Conservation (phyloP, 2,113 vertebrate species). For the Melospiza georgiana region DNA sequence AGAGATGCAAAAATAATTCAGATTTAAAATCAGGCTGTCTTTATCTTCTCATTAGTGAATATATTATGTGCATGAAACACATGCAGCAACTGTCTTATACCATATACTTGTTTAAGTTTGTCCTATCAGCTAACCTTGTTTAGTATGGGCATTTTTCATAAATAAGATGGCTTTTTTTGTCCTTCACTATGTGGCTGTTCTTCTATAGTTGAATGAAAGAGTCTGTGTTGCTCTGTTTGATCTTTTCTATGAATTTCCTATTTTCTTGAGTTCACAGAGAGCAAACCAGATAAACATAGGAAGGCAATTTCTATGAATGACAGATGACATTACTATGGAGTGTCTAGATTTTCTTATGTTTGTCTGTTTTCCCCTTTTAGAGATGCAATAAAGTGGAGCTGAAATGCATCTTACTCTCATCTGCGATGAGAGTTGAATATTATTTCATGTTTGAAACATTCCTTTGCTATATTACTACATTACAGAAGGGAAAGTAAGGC, state of each 20-base stretch:
- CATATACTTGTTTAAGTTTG: neutral
- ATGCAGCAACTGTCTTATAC: neutral
- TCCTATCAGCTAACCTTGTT: neutral
- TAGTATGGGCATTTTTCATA: neutral
- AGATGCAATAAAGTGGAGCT: neutral
- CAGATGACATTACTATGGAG: neutral
- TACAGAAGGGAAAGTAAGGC: neutral
- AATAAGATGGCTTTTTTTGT: neutral
- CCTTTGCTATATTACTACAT: neutral
- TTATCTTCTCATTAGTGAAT: neutral
- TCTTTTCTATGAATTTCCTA: neutral
- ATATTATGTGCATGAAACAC: neutral
- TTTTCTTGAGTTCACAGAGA: neutral
- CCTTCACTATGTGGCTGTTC: neutral
- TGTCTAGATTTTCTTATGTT: neutral
- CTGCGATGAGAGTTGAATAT: rapidly evolving
- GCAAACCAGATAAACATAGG: neutral
- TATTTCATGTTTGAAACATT: neutral
- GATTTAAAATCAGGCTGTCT: neutral
- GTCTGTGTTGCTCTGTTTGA: neutral
- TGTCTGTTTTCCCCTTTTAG: neutral
- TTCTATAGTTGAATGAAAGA: neutral
- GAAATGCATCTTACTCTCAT: neutral
- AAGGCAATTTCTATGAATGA: neutral
- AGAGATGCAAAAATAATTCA: neutral